Evolutionary conservation across 92 coral and sea anemone species (phyloP).

Genomic region (Palythoa caribaeorum): DNA sequence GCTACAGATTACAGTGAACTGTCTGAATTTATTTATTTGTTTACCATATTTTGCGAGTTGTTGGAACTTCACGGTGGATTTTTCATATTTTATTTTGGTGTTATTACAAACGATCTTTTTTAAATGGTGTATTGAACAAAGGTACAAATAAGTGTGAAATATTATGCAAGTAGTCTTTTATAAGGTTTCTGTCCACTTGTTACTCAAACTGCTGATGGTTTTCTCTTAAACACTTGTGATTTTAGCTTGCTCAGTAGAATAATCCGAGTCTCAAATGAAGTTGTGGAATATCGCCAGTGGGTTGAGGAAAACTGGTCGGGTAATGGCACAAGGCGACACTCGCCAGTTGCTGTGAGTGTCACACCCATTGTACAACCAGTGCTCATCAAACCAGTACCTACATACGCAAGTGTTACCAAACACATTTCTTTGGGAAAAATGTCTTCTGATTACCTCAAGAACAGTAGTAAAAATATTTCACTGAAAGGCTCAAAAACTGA

Average conservation of each 20-base stretch:
- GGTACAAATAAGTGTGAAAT: no score
- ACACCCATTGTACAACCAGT: constrained; percentile 52
- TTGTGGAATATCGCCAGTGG: constrained; percentile 87
- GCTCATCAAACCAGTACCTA: constrained; percentile 67
- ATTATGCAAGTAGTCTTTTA: no score
- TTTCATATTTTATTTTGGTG: no score
- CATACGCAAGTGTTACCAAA: constrained; percentile 96
- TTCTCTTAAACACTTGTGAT: no score
- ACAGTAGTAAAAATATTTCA: background rate
- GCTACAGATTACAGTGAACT: no score
- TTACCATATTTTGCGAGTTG: no score
- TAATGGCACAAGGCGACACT: constrained; percentile 28
- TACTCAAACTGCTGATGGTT: no score
- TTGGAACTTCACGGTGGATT: no score
- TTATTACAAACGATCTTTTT: no score
- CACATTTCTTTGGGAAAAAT: constrained; percentile 43
- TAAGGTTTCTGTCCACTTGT: no score
- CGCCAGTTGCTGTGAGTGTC: constrained; percentile 23
- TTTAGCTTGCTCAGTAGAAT: constrained; percentile 84
- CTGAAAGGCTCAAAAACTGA: constrained; percentile 2
- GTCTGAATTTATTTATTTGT: no score
- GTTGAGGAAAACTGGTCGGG: constrained; percentile 74
- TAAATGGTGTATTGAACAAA: no score
- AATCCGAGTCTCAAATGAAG: constrained; percentile 75
- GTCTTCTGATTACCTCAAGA: constrained; percentile 44